phyloP scores from a whole-genome alignment of 2,797 vertebrate species.

The Pangasius djambal region DNA sequence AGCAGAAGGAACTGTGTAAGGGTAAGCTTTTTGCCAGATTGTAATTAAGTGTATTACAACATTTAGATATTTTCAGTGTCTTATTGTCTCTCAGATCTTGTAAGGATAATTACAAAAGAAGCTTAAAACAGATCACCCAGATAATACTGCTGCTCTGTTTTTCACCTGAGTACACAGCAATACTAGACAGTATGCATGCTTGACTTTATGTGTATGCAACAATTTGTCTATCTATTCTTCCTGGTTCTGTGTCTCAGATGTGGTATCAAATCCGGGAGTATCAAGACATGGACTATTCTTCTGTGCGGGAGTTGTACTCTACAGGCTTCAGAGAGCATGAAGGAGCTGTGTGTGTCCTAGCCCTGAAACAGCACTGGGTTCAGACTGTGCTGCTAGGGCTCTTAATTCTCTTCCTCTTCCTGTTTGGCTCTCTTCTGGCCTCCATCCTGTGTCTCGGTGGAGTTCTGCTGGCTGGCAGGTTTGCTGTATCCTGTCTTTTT shows the following conservation, averaged over 20 bases:
- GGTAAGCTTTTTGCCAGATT: not conserved
- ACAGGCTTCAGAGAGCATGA: conserved; percentile 51
- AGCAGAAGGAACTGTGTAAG: not conserved
- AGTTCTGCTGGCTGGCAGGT: conserved; percentile 4
- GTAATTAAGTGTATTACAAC: not conserved
- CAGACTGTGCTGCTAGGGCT: conserved; percentile 35
- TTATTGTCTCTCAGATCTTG: not conserved
- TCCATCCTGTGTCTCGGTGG: not conserved
- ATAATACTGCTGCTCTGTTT: not conserved
- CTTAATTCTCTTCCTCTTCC: not conserved
- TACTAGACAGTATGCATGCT: not conserved
- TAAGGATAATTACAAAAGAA: not conserved
- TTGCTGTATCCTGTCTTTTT: not conserved
- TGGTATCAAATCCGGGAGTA: conserved; percentile 47
- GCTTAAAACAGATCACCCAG: not conserved
- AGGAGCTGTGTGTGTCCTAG: conserved; percentile 46
- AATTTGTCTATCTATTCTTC: conserved; percentile 2
- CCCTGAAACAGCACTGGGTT: conserved; percentile 49
- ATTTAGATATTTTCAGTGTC: not conserved
- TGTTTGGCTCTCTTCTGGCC: conserved; percentile 34
- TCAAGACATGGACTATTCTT: conserved; percentile 52
- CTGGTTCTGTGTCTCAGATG: conserved; percentile 37
- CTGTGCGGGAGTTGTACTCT: conserved; percentile 50
- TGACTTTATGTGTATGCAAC: not conserved
- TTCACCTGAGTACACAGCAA: not conserved